A percentile compares a stretch with the other conserved stretches of the same genome.
Conservation (phyloP, 2,113 vertebrate species). For the Halcyon senegalensis region DNA sequence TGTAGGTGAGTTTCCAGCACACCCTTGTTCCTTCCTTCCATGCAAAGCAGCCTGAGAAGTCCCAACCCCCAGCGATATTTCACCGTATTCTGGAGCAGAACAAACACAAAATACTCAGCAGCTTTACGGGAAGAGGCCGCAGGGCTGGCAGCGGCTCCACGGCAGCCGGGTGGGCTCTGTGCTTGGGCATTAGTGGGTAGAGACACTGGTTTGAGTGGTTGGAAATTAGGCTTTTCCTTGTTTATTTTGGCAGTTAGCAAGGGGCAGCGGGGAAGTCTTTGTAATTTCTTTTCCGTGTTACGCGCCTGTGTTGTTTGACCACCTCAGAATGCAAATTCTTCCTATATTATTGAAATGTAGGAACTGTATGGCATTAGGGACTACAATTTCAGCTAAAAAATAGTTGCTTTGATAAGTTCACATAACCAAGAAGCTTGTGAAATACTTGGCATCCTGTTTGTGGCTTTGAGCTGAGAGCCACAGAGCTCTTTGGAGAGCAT, state of each 20-base stretch:
- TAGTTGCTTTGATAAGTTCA: not conserved
- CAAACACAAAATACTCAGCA: not conserved
- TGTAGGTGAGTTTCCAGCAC: slow-evolving; percentile 55
- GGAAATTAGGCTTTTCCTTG: not conserved
- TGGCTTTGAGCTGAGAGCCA: not conserved
- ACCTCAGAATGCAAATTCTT: not conserved
- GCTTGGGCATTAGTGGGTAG: not conserved
- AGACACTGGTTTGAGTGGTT: not conserved
- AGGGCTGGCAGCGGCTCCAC: not conserved
- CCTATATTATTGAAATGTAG: not conserved
- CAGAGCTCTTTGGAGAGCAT: not conserved
- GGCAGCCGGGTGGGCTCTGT: not conserved
- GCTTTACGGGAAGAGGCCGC: not conserved
- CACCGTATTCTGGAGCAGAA: not conserved
- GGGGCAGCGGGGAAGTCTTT: not conserved
- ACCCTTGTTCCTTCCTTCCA: not conserved
- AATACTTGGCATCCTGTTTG: not conserved
- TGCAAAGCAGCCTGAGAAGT: not conserved
- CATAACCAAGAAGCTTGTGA: not conserved
- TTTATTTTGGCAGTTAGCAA: not conserved
- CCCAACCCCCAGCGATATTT: not conserved
- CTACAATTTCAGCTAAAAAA: too few relatives aligned
- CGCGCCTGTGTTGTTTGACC: accelerated
- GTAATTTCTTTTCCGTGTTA: not conserved
- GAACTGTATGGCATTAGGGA: too few relatives aligned